Evolutionary conservation across 2,113 vertebrate genomes (phyloP), one percentile per base, ranked within the genome.

Genomic region (Elephas maximus): DNA sequence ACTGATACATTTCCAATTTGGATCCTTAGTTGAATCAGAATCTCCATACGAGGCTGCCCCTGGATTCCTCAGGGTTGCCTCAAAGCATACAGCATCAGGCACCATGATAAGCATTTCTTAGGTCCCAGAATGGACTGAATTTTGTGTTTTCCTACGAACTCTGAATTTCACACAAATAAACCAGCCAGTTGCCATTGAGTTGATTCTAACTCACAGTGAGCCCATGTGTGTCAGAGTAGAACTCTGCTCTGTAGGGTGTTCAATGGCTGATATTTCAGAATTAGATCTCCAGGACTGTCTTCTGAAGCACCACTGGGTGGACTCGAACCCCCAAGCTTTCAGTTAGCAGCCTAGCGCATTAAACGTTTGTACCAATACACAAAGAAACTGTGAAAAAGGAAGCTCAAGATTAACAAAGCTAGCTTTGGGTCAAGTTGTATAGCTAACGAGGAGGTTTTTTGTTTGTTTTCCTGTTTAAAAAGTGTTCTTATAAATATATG

Each of bases 141-240:
- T 78, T 69, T 86, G 20, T 83, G 67, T 44, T 90, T 77, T 67
- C 48, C 62, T 65, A 60, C 78, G 82, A 92, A 94, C 3, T 44
- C 1, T 51, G 44, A 41, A 18, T 92, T 93, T 97, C 83, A 91
- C 71, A 69, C 45, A 28, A 80, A 80, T 96, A 88, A 79, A 83
- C 20, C n/a, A 18, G 18, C 71, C 71, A 12, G 10, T 41, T 21
- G 37, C 20, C 10, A 9, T 11, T 28, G 20, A 11, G 30, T 41
- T 44, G 73, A 74, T 37, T 74, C 18, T 20, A 24, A 41, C 21
- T 74, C 20, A 10, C 41, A 37, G 37, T 6, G 41, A 26, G 8
- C 63, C 14, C n/a, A n/a, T 37, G 5, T n/a, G 69, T 73, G 26
- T n/a, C 15, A 18, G 15, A 73, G 69, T 17, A n/a, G 10, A n/a